Percentiles rank a stretch among this genome's conserved stretches.
Conservation (phyloP, 2,888 invertebrate species). For the Tenthredo livida region DNA sequence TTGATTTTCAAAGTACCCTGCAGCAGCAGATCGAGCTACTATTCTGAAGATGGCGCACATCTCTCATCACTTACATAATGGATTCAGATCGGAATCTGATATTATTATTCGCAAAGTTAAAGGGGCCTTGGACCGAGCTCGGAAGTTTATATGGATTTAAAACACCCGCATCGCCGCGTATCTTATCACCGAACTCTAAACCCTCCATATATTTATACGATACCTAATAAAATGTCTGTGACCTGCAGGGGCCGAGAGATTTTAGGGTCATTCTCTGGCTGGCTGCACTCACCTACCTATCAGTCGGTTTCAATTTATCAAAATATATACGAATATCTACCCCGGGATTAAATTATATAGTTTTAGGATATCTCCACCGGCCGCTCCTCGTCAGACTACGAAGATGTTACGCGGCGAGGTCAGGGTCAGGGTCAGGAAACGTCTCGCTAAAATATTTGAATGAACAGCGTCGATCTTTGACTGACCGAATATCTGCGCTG, state of each 20-base stretch:
- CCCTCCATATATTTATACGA: background rate
- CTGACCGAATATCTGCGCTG: background rate
- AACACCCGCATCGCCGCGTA: conserved; percentile 13
- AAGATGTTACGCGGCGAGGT: conserved; percentile 26
- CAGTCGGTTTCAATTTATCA: background rate
- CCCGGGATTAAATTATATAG: background rate
- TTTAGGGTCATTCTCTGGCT: background rate
- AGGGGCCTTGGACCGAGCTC: background rate
- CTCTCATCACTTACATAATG: conserved; percentile 49
- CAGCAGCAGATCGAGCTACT: background rate
- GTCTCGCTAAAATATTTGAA: conserved; percentile 43
- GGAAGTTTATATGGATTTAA: background rate
- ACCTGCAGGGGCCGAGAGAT: background rate
- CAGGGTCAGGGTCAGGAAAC: conserved; percentile 44
- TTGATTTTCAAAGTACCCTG: conserved; percentile 43
- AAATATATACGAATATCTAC: no score
- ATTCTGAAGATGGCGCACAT: conserved; percentile 52
- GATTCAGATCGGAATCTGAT: conserved; percentile 43
- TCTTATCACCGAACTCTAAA: background rate
- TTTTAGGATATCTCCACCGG: background rate
- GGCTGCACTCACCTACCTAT: background rate
- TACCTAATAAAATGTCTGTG: background rate
- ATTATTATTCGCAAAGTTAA: conserved; percentile 39
- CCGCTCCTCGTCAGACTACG: background rate
- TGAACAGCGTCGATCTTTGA: conserved; percentile 11